A percentile compares a stretch with the other conserved stretches of the same genome.
phyloP scores from a whole-genome alignment of 1,140 invertebrate species.

The Euglossa dilemma region DNA sequence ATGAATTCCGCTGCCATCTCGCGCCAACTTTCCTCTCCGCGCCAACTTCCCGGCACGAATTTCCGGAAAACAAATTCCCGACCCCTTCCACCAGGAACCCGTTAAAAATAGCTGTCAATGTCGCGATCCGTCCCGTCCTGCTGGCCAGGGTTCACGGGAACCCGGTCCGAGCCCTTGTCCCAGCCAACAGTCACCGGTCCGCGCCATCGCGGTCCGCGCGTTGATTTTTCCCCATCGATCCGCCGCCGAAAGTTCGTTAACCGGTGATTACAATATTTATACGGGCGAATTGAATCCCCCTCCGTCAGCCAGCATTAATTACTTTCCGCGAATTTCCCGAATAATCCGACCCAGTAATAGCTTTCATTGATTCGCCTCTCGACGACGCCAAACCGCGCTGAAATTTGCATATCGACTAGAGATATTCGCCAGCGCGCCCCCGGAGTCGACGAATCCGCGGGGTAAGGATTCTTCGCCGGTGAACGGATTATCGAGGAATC shows the following conservation, averaged over 20 bases:
- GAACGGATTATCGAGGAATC: conserved; percentile 30
- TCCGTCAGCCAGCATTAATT: conserved; percentile 38
- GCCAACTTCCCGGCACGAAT: not conserved
- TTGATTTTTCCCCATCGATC: conserved; percentile 27
- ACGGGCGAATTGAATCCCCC: conserved; percentile 40
- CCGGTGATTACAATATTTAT: conserved; percentile 28
- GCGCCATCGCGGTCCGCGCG: not conserved
- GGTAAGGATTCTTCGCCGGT: conserved; percentile 27
- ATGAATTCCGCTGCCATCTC: not conserved
- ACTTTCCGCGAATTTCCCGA: conserved; percentile 34
- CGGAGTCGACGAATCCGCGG: conserved; percentile 23
- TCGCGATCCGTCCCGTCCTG: not conserved
- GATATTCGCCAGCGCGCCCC: conserved; percentile 45
- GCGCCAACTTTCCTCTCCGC: not conserved
- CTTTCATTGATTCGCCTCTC: conserved; percentile 50
- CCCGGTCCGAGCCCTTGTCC: not conserved
- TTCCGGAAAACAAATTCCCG: conserved; percentile 26
- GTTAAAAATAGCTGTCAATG: conserved; percentile 6
- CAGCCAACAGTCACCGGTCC: not conserved
- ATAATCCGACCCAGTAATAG: conserved; percentile 53
- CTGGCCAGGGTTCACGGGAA: not conserved
- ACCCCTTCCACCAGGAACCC: no score
- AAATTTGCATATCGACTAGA: conserved; percentile 55
- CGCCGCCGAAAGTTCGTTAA: conserved; percentile 24
- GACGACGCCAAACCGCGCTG: conserved; percentile 17